These are phyloP conservation scores for Helicolenus hilgendorfi DNA, from an alignment of 2,797 vertebrate species.

Conservation along the genomic window DNA sequence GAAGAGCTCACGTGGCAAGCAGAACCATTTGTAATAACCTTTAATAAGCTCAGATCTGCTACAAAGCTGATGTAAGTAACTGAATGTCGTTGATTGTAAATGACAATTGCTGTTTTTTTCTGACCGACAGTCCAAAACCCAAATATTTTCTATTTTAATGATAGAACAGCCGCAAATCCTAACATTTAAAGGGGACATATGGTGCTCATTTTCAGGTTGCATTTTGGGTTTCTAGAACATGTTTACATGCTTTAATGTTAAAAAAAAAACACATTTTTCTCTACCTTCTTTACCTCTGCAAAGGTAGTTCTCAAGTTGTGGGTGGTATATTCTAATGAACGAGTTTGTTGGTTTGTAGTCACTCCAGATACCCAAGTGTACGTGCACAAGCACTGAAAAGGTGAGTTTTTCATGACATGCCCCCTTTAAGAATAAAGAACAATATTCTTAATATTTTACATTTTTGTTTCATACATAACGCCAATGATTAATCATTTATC, in stretches of 20 bases:
- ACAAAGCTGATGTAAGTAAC: neutral
- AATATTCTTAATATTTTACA: neutral
- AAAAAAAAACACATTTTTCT: neutral
- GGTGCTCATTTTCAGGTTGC: neutral
- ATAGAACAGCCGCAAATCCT: neutral
- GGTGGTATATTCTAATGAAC: neutral
- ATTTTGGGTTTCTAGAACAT: neutral
- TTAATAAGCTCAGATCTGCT: neutral
- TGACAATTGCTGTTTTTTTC: neutral
- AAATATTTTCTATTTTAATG: neutral
- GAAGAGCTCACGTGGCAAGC: neutral
- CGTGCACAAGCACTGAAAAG: neutral
- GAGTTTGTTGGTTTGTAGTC: too few relatives aligned
- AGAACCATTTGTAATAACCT: constrained; percentile 1
- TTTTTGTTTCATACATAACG: neutral
- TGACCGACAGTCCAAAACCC: neutral
- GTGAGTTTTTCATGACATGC: neutral
- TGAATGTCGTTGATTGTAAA: neutral
- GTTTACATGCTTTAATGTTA: neutral
- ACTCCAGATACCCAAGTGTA: rapidly evolving
- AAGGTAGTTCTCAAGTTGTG: neutral
- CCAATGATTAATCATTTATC: neutral
- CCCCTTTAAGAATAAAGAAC: too few relatives aligned
- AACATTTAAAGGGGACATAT: neutral
- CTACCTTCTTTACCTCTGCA: neutral